Evolutionary conservation across 2,113 vertebrate genomes (phyloP).

Genomic region (Tursiops truncatus): DNA sequence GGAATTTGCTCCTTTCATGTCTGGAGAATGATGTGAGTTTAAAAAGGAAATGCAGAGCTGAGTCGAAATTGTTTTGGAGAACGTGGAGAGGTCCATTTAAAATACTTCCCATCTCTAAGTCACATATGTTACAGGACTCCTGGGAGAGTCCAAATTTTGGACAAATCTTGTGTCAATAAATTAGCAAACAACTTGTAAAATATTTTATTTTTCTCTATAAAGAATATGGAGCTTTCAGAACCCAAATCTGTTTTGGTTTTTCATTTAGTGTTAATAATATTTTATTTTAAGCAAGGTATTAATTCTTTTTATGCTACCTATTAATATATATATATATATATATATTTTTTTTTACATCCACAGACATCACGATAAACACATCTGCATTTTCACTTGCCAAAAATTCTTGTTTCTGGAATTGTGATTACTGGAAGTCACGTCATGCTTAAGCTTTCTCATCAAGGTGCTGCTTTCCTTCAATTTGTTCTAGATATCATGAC

Average conservation of each 20-base stretch:
- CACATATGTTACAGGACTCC: neutral
- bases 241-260: neutral
- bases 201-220: neutral
- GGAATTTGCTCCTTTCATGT: constrained; percentile 40
- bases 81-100: neutral
- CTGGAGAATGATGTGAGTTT: neutral
- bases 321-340: neutral
- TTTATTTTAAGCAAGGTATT: constrained; percentile 36
- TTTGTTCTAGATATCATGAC: neutral
- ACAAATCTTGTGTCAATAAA: neutral
- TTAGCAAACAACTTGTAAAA: constrained; percentile 29
- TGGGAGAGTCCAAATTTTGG: neutral
- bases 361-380: neutral
- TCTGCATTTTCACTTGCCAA: neutral
- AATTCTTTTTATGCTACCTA: neutral
- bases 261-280: neutral
- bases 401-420: neutral
- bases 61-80: constrained; percentile 12
- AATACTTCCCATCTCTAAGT: constrained; percentile 27
- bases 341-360: neutral
- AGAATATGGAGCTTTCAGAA: neutral
- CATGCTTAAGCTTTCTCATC: neutral
- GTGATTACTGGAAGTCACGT: neutral
- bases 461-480: neutral
- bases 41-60: constrained; percentile 39